Base-by-base conservation (phyloP, 2,797 vertebrate genomes). In the Notamacropus eugenii region DNA sequence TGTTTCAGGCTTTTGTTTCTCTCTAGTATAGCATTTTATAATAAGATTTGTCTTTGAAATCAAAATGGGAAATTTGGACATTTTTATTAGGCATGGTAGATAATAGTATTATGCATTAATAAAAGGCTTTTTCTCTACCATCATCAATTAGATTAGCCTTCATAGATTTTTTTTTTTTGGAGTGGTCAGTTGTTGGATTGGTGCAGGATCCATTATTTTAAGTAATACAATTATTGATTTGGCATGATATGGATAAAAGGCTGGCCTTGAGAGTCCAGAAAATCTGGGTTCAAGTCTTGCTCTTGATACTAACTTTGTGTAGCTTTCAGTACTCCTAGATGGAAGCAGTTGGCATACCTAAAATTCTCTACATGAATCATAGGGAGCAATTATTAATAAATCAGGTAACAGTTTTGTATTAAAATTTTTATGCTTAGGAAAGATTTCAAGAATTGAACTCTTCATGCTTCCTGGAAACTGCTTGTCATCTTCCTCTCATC, bases 131-230 rank as follows among this genome's bases (percentile, higher is more conserved):
- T 97, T 97, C 92, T 96, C 95, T 97, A 94, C 94, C 40, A 93
- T 96, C 93, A 1, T 95, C 91, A 93, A 92, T 97, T 93, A 96
- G 90, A 54, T 87, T 96, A 94, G 95, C 97, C 46, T 95, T 94
- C 34, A 52, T 91, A 93, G 92, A 95, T 96, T 97, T 96, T 97
- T 96, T 62, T 62, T 90, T 97, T 96, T 96, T 95, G 94, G 93
- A 93, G 93, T 67, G 58, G 52, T 92, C 58, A 46, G 50, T 46
- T 82, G 52, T 90, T 95, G 93, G 56, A 54, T 55, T 96, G 90
- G 92, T 95, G 31, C 57, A 92, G n/a, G 93, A 93, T 90, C 90
- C 90, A 93, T 82, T 22, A 46, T 82, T 40, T 82, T 82, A 82
- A 82, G 5, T 46, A 24, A 46, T 82, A 12, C 46, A 74, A n/a